phyloP scores from a whole-genome alignment of 2,888 invertebrate genomes.

The Drosophila neonasuta region DNA sequence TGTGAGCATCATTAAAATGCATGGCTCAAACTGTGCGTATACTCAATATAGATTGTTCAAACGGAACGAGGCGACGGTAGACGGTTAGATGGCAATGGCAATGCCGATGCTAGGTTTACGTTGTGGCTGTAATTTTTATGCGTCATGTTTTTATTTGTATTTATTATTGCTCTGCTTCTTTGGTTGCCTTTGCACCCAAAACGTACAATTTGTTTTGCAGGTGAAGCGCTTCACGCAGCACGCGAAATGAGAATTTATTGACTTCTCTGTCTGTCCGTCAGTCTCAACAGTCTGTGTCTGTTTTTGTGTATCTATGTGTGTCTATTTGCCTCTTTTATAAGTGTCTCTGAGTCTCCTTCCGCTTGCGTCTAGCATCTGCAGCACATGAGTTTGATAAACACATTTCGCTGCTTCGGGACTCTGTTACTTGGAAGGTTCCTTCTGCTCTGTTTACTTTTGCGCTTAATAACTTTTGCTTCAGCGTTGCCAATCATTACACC shows the following conservation, averaged over 20 bases:
- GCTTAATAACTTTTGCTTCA: constrained; percentile 64
- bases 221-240: constrained; percentile 66
- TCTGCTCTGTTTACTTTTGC: constrained; percentile 56
- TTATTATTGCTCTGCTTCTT: constrained; percentile 66
- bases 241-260: constrained; percentile 75
- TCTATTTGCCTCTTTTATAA: constrained; percentile 42
- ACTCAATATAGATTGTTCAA: constrained; percentile 72
- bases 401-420: constrained; percentile 42
- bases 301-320: constrained; percentile 17
- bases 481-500: constrained; percentile 35
- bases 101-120: constrained; percentile 11
- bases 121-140: constrained; percentile 67
- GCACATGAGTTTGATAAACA: constrained; percentile 63
- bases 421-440: constrained; percentile 43
- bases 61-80: constrained; percentile 2
- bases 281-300: constrained; percentile 5
- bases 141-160: constrained; percentile 77
- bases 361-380: constrained; percentile 41
- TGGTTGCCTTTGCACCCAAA: constrained; percentile 28
- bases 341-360: constrained; percentile 48
- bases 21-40: constrained; percentile 76
- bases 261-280: constrained; percentile 47
- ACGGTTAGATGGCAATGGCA: background rate
- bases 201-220: constrained; percentile 60
- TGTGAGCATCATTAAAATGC: constrained; percentile 70